Evolutionary conservation across 2,888 invertebrate species (phyloP).

Genomic region (Lordiphosa andalusiaca): DNA sequence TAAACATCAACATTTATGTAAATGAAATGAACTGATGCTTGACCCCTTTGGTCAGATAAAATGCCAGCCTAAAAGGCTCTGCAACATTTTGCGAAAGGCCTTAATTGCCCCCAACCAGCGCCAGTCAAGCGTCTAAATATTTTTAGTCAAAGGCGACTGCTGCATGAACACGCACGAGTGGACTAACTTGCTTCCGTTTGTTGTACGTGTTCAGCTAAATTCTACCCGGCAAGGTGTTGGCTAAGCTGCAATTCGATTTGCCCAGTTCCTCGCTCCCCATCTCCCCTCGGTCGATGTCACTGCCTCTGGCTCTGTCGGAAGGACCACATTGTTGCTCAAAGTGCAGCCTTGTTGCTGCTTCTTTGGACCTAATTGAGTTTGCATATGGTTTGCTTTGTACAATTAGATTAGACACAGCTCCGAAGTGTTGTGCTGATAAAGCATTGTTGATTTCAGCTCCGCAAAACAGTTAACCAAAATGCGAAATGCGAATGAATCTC

Average conservation of each 20-base stretch:
- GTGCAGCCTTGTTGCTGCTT: constrained; percentile 9
- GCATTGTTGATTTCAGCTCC: constrained; percentile 3
- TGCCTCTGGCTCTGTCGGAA: background rate
- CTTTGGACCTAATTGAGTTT: constrained; percentile 54
- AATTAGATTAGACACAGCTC: constrained; percentile 44
- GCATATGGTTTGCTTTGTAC: constrained; percentile 54
- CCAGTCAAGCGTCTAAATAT: constrained; percentile 51
- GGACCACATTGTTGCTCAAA: constrained; percentile 16
- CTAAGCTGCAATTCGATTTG: constrained; percentile 39
- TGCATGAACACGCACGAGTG: constrained; percentile 43
- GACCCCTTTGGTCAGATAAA: constrained; percentile 64
- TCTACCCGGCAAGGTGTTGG: constrained; percentile 36
- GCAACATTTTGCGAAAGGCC: constrained; percentile 30
- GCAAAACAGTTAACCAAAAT: background rate
- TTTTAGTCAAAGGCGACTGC: constrained; percentile 46
- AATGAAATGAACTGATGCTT: constrained; percentile 70
- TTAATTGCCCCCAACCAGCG: constrained; percentile 34
- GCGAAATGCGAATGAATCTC: background rate
- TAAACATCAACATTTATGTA: constrained; percentile 72
- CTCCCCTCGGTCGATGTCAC: background rate
- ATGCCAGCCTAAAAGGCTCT: constrained; percentile 29
- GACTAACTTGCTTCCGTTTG: constrained; percentile 9
- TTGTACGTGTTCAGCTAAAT: constrained; percentile 1
- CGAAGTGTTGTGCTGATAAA: constrained; percentile 4
- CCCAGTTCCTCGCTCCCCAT: background rate